phyloP scores from a whole-genome alignment of 2,888 invertebrate species.

The Epiperipatus broadwayi region DNA sequence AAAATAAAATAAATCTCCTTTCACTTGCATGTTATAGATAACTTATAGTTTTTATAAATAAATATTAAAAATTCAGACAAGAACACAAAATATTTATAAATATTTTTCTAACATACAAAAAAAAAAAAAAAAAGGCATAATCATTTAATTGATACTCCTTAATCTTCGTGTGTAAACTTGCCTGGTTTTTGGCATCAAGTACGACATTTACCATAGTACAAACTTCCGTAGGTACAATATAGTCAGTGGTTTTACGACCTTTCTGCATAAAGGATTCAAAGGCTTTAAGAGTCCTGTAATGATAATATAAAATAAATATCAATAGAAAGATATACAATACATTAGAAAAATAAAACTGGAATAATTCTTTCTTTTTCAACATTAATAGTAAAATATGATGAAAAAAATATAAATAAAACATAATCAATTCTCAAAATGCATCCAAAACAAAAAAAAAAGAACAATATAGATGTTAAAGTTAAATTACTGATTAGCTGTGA shows the following conservation, averaged over 20 bases:
- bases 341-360: too few species aligned
- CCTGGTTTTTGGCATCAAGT: constrained; percentile 81
- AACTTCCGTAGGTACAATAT: constrained; percentile 89
- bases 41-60: background rate
- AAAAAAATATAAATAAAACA: too few species aligned
- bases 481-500: too few species aligned
- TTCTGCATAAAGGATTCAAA: constrained; percentile 45
- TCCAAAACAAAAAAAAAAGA: too few species aligned
- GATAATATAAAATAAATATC: background rate
- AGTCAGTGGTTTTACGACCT: constrained; percentile 55
- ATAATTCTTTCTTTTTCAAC: too few species aligned
- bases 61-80: background rate
- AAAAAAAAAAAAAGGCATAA: constrained; percentile 7
- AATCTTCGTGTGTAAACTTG: constrained; percentile 17
- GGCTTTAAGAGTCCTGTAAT: constrained; percentile 31
- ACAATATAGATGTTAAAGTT: too few species aligned
- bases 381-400: too few species aligned
- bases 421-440: too few species aligned
- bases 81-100: too few species aligned
- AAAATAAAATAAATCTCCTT: too few species aligned
- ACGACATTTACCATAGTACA: constrained; percentile 99
- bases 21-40: background rate
- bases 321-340: too few species aligned
- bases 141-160: background rate
- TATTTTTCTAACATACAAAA: background rate